Evolutionary conservation across 2,113 vertebrate species (phyloP), one percentile per base, ranked within the genome.

Genomic region (Coracopsis vasa): DNA sequence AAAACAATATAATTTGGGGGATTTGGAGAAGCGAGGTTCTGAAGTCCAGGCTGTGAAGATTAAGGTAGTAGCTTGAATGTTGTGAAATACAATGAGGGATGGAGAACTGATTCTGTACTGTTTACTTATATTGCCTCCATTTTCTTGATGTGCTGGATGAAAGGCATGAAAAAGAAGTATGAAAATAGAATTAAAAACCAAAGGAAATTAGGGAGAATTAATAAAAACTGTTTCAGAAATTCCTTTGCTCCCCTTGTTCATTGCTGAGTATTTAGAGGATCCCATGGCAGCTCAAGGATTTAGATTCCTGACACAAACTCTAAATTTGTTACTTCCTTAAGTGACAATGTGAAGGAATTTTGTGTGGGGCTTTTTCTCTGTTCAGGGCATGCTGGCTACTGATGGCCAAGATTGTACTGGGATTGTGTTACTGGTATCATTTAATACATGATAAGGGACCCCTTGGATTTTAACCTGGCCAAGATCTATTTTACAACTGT

Each of bases 81-180:
- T 2, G 8, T 48, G 60, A 70, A 24, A 35, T 35, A 33, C 27
- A 45, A 20, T 5, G 39, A 91, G 45, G 42, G 18, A 39, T 4
- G 16, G 33, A 58, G 50, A 78, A 33, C 16, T 10, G 50, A 31
- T 48, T 44, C 69, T 79, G 18, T 7, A 3, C 42, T 31, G 2
- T 25, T 72, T 6, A n/a, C 42, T 53, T 31, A 2, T 1, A 4
- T 23, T 47, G n/a, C 39, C n/a, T 72, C 61, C 6, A 0, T n/a
- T 58, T 80, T 35, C n/a, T 42, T 20, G 18, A 61, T 21, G 28
- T 31, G 28, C 54, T 48, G 61, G 15, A 20, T 37, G n/a, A 79
- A 35, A 77, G 39, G 35, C 31, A 33, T 19, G 50, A 8, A 45
- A 70, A 65, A 51, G n/a, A 70, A 54, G 28, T 27, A 53, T 35